phyloP scores from a whole-genome alignment of 2,888 invertebrate species.

The Lepas anatifera region DNA sequence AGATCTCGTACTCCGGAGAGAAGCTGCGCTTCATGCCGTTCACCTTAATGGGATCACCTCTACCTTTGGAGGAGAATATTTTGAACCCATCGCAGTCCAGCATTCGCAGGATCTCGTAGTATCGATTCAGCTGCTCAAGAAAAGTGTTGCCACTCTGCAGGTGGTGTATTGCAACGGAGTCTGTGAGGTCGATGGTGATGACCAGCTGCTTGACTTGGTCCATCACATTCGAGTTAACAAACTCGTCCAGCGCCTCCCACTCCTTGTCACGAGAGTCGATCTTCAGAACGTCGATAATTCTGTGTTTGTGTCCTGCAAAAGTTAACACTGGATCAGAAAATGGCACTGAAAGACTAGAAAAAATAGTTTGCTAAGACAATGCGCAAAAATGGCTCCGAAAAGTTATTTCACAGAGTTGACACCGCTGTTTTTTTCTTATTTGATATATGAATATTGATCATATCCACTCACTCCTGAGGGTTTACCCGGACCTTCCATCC shows the following conservation, averaged over 20 bases:
- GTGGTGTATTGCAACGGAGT: too few species aligned
- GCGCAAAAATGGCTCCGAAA: too few species aligned
- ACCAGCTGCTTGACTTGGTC: conserved; percentile 13
- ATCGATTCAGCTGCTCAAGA: neutral
- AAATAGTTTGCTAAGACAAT: too few species aligned
- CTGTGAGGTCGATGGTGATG: neutral
- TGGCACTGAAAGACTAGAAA: too few species aligned
- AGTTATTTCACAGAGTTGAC: too few species aligned
- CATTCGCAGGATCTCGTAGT: conserved; percentile 6
- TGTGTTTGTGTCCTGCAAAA: neutral
- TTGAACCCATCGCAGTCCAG: conserved; percentile 9
- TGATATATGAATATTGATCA: too few species aligned
- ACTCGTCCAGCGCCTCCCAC: conserved; percentile 7
- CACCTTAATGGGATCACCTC: neutral
- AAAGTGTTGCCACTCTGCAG: too few species aligned
- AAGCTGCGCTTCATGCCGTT: neutral
- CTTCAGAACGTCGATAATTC: conserved; percentile 4
- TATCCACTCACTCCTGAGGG: too few species aligned
- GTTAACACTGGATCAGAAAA: too few species aligned
- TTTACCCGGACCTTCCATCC: too few species aligned
- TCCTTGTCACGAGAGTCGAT: neutral
- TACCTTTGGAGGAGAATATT: neutral
- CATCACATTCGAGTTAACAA: neutral
- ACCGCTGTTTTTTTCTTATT: too few species aligned
- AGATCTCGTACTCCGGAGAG: conserved; percentile 2